Evolutionary conservation across 2,797 vertebrate species (phyloP), one percentile per base, ranked within the genome.

Genomic region (Macrochelys suwanniensis): DNA sequence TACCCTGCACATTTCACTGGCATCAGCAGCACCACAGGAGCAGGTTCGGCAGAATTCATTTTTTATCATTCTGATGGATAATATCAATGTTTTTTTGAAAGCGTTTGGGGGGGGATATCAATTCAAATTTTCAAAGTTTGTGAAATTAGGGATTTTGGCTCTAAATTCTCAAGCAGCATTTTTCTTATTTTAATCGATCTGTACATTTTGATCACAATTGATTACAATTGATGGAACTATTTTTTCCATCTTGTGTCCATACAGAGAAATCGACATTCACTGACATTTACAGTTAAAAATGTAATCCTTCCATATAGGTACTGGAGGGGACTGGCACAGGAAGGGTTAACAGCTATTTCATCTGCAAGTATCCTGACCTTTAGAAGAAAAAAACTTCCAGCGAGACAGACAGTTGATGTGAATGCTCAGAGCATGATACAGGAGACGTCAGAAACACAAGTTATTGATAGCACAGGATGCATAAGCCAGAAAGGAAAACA

Each of bases 401-500:
- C 68, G 28, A 45, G 89, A 88, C 68, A 71, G 54, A 57, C 5
- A 88, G 82, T 92, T 91, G 54, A 90, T 76, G 89, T 91, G 95
- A 97, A 96, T 94, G 92, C 76, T 95, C 93, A 33, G 2, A 81
- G 87, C 37, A 28, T 95, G 89, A 95, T 56, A 61, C 87, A 97
- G 96, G 88, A 95, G 89, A 91, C 56, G 82, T 94, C 89, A 95
- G 91, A 96, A 95, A 94, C 84, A 82, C 37, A 91, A 57, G 68
- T 78, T 95, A 86, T 92, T 91, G 79, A 82, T 61, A 65, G 65
- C 77, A 89, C 21, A n/a, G 78, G 51, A 74, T 50, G 56, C 51
- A 59, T 82, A 76, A 42, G 89, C 80, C 95, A 92, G 59, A 92
- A 93, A 89, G 21, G 56, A 95, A 92, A 89, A n/a, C 0, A 1